Evolutionary conservation across 1,140 invertebrate genomes (phyloP).

Genomic region (Anadara kagoshimensis): DNA sequence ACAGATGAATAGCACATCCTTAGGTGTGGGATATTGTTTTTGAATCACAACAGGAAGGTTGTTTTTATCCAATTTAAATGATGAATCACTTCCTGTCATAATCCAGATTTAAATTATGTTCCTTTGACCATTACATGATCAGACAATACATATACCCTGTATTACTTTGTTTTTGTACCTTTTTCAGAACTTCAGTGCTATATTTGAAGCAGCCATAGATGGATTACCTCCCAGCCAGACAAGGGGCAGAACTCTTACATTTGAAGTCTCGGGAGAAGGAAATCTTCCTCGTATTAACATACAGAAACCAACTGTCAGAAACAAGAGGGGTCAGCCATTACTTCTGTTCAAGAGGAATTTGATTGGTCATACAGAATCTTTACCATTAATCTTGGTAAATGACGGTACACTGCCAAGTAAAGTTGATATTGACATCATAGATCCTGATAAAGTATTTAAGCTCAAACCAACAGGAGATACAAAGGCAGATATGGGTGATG

Average conservation of each 20-base stretch:
- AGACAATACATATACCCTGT: not conserved
- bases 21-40: too few relatives aligned
- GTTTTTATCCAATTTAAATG: too few relatives aligned
- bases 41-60: too few relatives aligned
- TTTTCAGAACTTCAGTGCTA: constrained; percentile 66
- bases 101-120: too few relatives aligned
- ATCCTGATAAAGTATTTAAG: constrained; percentile 66
- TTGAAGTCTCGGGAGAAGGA: constrained; percentile 73
- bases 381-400: constrained; percentile 70
- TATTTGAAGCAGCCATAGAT: constrained; percentile 72
- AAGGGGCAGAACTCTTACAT: constrained; percentile 65
- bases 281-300: constrained; percentile 71
- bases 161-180: not conserved
- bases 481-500: constrained; percentile 59
- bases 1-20: too few relatives aligned
- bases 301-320: constrained; percentile 68
- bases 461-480: constrained; percentile 59
- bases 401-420: constrained; percentile 73
- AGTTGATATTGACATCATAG: constrained; percentile 70
- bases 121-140: too few relatives aligned
- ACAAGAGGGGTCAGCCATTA: constrained; percentile 72
- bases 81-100: too few relatives aligned
- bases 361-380: constrained; percentile 60
- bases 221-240: constrained; percentile 61
- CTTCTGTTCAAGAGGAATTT: constrained; percentile 70